phyloP scores from a whole-genome alignment of 1,140 invertebrate species.

The Tetramorium alpestre region DNA sequence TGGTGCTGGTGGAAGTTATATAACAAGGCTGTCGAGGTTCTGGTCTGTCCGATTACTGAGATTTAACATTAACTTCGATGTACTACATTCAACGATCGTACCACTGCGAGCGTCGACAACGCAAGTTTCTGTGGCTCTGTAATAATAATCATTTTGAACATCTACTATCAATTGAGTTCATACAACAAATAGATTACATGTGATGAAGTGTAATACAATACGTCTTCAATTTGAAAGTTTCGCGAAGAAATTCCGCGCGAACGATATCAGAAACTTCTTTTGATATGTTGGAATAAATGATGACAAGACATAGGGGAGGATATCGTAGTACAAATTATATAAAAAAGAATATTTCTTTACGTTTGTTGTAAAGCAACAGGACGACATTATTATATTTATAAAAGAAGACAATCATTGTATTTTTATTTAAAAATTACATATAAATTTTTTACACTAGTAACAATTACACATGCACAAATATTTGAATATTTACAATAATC shows the following conservation, averaged over 20 bases:
- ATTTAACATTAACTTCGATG: constrained; percentile 26
- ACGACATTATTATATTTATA: background rate
- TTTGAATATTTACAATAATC: background rate
- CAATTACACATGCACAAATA: background rate
- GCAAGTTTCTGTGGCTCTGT: background rate
- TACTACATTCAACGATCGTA: background rate
- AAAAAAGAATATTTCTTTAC: background rate
- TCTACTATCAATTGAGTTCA: background rate
- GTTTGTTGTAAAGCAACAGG: background rate
- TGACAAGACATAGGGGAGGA: background rate
- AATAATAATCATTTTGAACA: constrained; percentile 9
- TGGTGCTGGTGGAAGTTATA: constrained; percentile 11
- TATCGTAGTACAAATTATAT: background rate
- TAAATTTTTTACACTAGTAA: background rate
- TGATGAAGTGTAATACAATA: background rate
- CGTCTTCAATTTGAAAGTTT: background rate
- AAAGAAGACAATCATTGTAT: background rate
- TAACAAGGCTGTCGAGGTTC: background rate
- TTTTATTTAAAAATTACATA: background rate
- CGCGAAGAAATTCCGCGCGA: background rate
- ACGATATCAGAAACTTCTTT: background rate
- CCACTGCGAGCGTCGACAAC: too few relatives aligned
- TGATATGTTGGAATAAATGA: background rate
- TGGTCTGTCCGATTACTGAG: constrained; percentile 3
- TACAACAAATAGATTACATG: background rate